phyloP scores from a whole-genome alignment of 2,797 vertebrate species.

The Acanthopagrus latus region DNA sequence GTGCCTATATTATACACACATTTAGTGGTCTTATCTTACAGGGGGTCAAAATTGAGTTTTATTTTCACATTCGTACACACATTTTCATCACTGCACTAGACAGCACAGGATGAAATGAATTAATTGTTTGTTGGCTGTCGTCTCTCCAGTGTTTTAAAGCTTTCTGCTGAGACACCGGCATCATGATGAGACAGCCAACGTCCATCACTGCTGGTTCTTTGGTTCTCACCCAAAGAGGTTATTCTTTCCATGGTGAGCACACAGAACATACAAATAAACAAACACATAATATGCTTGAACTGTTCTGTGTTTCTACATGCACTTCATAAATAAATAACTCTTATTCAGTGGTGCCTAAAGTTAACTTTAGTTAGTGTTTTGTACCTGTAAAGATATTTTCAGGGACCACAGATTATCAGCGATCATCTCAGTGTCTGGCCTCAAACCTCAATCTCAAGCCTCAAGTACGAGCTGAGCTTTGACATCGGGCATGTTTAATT shows the following conservation, averaged over 20 bases:
- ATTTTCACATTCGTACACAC: no score
- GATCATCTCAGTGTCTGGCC: neutral
- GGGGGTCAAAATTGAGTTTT: neutral
- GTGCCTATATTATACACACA: neutral
- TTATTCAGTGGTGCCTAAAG: neutral
- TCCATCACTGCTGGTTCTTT: no score
- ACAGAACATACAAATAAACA: neutral
- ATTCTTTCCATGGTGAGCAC: neutral
- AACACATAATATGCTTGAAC: neutral
- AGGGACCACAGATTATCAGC: neutral
- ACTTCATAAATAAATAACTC: neutral
- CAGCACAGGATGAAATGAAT: no score
- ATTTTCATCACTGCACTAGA: no score
- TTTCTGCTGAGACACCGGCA: no score
- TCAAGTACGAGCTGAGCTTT: constrained; percentile 11
- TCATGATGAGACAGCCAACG: no score
- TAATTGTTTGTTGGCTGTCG: no score
- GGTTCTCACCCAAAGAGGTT: neutral
- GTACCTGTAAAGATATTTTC: neutral
- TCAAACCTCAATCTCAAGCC: neutral
- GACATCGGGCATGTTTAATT: constrained; percentile 9
- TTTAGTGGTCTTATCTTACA: neutral
- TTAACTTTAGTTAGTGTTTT: neutral
- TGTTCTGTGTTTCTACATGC: neutral
- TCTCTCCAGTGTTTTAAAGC: no score